Evolutionary conservation across 2,888 invertebrate genomes (phyloP).

Genomic region (Leucoma salicis): DNA sequence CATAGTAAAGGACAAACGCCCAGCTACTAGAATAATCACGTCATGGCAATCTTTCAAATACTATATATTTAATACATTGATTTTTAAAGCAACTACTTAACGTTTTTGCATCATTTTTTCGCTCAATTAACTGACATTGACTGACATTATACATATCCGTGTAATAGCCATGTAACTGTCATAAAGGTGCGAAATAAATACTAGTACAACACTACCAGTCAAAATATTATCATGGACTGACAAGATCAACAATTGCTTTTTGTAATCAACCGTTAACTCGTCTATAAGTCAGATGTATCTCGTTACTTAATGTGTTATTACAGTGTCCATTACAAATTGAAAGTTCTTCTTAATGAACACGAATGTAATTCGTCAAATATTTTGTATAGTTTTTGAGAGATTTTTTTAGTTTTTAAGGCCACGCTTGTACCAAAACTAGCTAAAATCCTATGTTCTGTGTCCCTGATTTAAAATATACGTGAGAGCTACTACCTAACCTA

Average conservation of each 20-base stretch:
- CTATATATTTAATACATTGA: conserved; percentile 38
- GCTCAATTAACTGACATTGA: conserved; percentile 55
- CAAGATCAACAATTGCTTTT: conserved; percentile 45
- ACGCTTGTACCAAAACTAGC: too few relatives aligned
- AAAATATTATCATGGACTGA: conserved; percentile 50
- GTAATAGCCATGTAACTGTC: conserved; percentile 19
- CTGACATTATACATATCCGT: conserved; percentile 52
- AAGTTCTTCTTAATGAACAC: conserved; percentile 20
- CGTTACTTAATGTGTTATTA: conserved; percentile 36
- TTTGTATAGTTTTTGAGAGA: conserved; percentile 14
- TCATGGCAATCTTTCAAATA: too few relatives aligned
- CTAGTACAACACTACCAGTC: conserved; percentile 41
- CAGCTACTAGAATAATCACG: too few relatives aligned
- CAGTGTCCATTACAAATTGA: conserved; percentile 31
- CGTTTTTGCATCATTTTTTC: conserved; percentile 44
- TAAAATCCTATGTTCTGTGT: too few relatives aligned
- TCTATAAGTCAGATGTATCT: conserved; percentile 31
- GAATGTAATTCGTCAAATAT: conserved; percentile 18
- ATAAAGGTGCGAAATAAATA: conserved; percentile 55
- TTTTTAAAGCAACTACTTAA: conserved; percentile 35
- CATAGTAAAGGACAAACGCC: too few relatives aligned
- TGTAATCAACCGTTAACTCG: conserved; percentile 51
- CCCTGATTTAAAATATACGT: too few relatives aligned
- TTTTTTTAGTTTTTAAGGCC: too few relatives aligned
- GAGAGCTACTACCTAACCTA: too few relatives aligned